A percentile compares a stretch with the other conserved stretches of the same genome.
These are phyloP conservation scores for Bradypus variegatus DNA, from an alignment of 2,797 vertebrate species.

Conservation along the genomic window DNA sequence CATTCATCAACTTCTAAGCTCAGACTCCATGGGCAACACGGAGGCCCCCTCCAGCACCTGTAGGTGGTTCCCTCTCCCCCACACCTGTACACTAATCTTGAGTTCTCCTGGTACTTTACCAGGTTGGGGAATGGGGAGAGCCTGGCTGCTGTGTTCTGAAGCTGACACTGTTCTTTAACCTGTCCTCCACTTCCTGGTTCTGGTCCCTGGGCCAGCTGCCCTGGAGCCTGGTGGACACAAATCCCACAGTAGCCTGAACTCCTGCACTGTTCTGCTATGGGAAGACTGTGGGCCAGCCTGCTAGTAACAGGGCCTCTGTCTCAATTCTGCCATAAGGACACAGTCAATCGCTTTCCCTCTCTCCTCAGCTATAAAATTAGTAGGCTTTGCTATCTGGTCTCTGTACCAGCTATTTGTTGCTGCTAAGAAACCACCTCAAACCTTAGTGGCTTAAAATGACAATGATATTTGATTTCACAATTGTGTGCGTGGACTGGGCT, in stretches of 20 bases:
- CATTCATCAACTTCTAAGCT: background rate
- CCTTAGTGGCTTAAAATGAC: background rate
- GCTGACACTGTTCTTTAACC: background rate
- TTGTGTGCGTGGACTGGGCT: background rate
- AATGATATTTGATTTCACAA: background rate
- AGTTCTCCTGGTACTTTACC: background rate
- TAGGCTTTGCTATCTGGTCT: background rate
- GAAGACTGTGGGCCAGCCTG: background rate
- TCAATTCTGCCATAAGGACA: background rate
- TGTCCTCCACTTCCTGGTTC: background rate
- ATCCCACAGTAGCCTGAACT: background rate
- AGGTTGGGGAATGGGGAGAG: background rate
- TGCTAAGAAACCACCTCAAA: background rate
- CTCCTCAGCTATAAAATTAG: background rate
- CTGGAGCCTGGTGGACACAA: background rate
- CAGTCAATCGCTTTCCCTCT: background rate
- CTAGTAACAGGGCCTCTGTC: background rate
- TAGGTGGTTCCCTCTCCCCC: background rate
- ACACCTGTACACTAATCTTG: background rate
- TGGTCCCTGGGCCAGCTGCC: background rate
- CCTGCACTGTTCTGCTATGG: background rate
- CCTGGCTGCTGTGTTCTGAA: background rate
- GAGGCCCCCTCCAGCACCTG: background rate
- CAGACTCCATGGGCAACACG: background rate
- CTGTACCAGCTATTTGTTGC: background rate